Conservation (phyloP, 2,888 invertebrate genomes). For the Eucera pruinosa region DNA sequence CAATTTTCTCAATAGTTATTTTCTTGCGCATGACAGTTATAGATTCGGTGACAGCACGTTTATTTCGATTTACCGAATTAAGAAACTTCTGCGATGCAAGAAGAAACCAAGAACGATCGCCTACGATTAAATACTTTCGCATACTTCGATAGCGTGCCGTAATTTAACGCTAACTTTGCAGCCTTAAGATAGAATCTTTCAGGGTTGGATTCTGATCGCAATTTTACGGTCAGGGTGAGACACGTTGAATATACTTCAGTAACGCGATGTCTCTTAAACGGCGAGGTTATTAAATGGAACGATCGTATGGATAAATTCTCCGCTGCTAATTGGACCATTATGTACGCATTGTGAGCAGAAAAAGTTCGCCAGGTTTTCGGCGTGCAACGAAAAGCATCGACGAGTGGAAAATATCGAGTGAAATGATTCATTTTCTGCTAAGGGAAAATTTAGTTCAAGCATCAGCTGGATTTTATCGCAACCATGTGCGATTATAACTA, state of each 20-base stretch:
- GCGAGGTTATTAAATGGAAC: neutral
- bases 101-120: slow-evolving; percentile 5
- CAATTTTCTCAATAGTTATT: too few species aligned
- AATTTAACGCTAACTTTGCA: slow-evolving; percentile 13
- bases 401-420: neutral
- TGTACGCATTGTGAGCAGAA: neutral
- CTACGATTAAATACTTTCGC: slow-evolving; percentile 21
- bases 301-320: neutral
- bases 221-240: neutral
- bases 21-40: too few species aligned
- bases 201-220: neutral
- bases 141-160: slow-evolving; percentile 5
- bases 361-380: neutral
- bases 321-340: neutral
- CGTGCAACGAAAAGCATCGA: neutral
- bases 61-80: too few species aligned
- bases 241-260: neutral
- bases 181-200: neutral
- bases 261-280: neutral
- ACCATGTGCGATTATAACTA: too few species aligned
- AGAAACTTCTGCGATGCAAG: slow-evolving; percentile 1
- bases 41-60: too few species aligned
- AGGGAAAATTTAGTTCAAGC: too few species aligned
- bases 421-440: neutral
- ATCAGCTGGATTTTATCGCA: too few species aligned